These are phyloP conservation scores for Mustelus asterias DNA, from an alignment of 2,113 vertebrate genomes.

Conservation along the genomic window DNA sequence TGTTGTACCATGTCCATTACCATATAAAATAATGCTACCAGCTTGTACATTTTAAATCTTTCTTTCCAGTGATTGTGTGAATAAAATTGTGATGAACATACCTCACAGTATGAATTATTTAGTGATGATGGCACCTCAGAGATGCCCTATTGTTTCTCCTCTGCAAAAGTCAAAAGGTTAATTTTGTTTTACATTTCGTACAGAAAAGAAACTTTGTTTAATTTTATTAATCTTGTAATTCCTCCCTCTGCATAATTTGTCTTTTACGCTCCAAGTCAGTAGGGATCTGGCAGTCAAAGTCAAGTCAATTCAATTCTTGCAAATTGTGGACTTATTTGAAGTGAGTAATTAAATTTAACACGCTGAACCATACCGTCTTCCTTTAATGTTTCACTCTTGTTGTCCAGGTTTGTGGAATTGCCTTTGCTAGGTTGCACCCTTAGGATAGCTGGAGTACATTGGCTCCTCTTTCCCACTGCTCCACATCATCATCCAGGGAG, in stretches of 20 bases:
- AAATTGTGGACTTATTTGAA: not conserved
- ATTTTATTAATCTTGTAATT: constrained; percentile 27
- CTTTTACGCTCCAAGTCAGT: not conserved
- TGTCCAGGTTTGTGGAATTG: not conserved
- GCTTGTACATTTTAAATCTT: not conserved
- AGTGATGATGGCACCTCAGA: not conserved
- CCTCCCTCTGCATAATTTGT: not conserved
- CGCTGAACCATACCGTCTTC: not conserved
- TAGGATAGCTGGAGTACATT: not conserved
- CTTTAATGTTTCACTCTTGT: not conserved
- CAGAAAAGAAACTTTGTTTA: not conserved
- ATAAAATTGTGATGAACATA: not conserved
- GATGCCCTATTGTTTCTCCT: not conserved
- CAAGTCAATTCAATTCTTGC: not conserved
- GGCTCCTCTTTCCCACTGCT: not conserved
- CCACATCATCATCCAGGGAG: not conserved
- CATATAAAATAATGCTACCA: not conserved
- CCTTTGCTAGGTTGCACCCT: not conserved
- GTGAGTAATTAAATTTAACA: not conserved
- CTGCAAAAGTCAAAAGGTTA: constrained; percentile 27
- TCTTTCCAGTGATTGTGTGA: not conserved
- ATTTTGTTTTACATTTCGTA: not conserved
- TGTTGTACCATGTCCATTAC: not conserved
- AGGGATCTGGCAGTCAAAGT: not conserved
- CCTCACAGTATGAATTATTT: constrained; percentile 13